Evolutionary conservation across 2,797 vertebrate species (phyloP).

Genomic region (Tachyglossus aculeatus): DNA sequence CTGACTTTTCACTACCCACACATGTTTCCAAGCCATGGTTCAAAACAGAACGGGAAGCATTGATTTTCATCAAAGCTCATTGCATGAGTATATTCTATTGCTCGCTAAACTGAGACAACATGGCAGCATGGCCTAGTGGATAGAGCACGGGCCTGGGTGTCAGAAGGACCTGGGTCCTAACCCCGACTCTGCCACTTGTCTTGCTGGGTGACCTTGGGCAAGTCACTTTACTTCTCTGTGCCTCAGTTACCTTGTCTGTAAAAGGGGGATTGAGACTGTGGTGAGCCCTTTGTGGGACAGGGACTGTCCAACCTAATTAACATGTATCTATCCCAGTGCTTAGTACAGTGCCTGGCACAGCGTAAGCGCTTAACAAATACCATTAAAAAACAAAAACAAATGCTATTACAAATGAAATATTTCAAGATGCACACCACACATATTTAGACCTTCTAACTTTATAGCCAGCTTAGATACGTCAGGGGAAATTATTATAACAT

Average conservation of each 20-base stretch:
- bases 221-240: slow-evolving; percentile 31
- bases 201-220: slow-evolving; percentile 19
- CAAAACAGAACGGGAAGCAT: no score
- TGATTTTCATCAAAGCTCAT: no score
- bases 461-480: neutral
- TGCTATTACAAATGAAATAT: neutral
- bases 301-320: no score
- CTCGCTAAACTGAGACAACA: no score
- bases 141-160: no score
- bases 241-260: slow-evolving; percentile 20
- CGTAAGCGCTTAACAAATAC: neutral
- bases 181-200: neutral
- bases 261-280: neutral
- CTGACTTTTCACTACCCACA: neutral
- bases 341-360: neutral
- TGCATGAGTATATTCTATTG: no score
- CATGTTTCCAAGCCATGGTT: no score
- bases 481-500: neutral
- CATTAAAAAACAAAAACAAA: neutral
- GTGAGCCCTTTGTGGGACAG: no score
- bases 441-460: slow-evolving; percentile 17
- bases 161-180: neutral
- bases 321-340: neutral
- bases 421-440: no score
- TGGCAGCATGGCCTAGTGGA: neutral